phyloP scores from a whole-genome alignment of 2,797 vertebrate genomes.

The Sebastes steindachneri region DNA sequence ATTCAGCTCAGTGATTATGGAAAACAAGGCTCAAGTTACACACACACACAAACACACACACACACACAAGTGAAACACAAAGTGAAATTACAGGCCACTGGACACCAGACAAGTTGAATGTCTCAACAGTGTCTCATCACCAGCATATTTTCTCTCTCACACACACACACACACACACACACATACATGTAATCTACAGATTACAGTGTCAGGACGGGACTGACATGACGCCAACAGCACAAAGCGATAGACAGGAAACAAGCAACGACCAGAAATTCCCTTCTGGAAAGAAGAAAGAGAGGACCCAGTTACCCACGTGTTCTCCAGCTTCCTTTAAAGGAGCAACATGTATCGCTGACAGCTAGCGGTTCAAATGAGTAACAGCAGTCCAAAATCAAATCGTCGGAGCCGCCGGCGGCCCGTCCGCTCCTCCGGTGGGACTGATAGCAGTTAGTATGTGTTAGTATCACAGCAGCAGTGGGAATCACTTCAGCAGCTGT shows the following conservation, averaged over 20 bases:
- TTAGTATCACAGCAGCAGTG: no score
- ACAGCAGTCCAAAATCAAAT: no score
- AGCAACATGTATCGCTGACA: no score
- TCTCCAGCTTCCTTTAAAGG: no score
- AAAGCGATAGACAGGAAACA: constrained; percentile 1
- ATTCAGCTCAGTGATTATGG: neutral
- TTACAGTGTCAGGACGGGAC: constrained; percentile 5
- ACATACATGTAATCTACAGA: neutral
- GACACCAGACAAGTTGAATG: neutral
- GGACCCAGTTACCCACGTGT: no score
- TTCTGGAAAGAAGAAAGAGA: neutral
- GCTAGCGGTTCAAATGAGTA: no score
- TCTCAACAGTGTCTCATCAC: neutral
- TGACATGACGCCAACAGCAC: neutral
- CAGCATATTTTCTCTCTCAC: neutral
- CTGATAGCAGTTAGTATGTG: no score
- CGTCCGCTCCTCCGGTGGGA: no score
- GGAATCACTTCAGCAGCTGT: no score
- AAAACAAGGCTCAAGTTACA: constrained; percentile 4
- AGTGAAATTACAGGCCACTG: constrained; percentile 19
- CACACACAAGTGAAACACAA: neutral
- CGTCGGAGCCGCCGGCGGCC: no score
- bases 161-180: no score
- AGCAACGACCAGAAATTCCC: neutral
- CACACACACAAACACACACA: neutral